These are phyloP conservation scores for Percina caprodes DNA, from an alignment of 2,113 vertebrate species.

Conservation along the genomic window DNA sequence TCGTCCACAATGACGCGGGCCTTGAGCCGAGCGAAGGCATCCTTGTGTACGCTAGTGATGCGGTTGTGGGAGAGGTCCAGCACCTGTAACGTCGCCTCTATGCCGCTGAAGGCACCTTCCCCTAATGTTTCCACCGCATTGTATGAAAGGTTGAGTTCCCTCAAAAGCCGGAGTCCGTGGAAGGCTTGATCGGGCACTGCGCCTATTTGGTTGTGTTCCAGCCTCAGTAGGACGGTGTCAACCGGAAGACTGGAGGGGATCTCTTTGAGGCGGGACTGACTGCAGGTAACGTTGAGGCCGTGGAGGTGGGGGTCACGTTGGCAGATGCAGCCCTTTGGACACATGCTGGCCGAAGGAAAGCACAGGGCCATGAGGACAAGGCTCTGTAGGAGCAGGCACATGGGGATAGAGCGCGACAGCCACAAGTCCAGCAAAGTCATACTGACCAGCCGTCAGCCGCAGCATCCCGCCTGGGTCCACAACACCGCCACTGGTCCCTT, in stretches of 20 bases:
- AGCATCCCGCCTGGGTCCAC: conserved; percentile 91
- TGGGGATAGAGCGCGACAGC: conserved; percentile 97
- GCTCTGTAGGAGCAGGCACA: conserved; percentile 98
- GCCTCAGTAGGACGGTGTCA: conserved; percentile 92
- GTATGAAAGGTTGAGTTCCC: conserved; percentile 97
- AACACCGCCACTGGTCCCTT: conserved; percentile 71
- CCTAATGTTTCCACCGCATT: conserved; percentile 96
- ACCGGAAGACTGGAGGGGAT: conserved; percentile 94
- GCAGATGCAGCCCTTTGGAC: conserved; percentile 96
- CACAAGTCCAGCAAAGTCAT: conserved; percentile 99
- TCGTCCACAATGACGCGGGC: conserved; percentile 93
- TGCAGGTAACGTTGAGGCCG: conserved; percentile 95
- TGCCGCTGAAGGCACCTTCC: conserved; percentile 93
- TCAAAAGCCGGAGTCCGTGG: conserved; percentile 91
- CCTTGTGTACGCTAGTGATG: conserved; percentile 96
- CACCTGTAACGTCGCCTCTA: conserved; percentile 93
- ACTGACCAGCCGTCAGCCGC: conserved; percentile 89
- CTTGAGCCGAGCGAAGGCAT: conserved; percentile 94
- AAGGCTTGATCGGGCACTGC: conserved; percentile 96
- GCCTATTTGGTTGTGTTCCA: conserved; percentile 98
- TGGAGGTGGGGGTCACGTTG: conserved; percentile 87
- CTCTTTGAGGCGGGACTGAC: conserved; percentile 96
- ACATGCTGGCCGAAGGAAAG: conserved; percentile 99
- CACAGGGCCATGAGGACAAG: conserved; percentile 99
- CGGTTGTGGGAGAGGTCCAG: conserved; percentile 97